phyloP scores from a whole-genome alignment of 1,140 invertebrate genomes.

The Gerris buenoi region DNA sequence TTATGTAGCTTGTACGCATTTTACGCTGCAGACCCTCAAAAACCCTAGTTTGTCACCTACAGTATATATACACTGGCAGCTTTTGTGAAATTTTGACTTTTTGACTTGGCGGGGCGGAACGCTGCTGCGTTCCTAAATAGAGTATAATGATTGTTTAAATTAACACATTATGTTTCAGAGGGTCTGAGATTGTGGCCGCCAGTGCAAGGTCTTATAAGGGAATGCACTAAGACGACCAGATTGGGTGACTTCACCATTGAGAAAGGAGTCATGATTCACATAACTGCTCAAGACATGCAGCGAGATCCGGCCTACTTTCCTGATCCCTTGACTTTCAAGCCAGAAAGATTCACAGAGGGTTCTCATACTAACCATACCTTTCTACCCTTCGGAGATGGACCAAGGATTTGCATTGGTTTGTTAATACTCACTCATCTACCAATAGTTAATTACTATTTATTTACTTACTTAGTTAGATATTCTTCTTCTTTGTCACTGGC shows the following conservation, averaged over 20 bases:
- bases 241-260: slow-evolving; percentile 22
- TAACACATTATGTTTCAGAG: not conserved
- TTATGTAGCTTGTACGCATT: too few species aligned
- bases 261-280: slow-evolving; percentile 26
- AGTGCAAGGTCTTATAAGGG: not conserved
- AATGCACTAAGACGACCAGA: not conserved
- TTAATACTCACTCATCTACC: too few species aligned
- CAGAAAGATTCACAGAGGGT: slow-evolving; percentile 29
- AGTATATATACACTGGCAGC: too few species aligned
- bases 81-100: too few species aligned
- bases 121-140: too few species aligned
- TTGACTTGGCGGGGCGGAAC: too few species aligned
- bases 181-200: not conserved
- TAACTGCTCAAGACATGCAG: slow-evolving; percentile 32
- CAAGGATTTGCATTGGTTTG: slow-evolving; percentile 42
- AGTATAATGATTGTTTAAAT: too few species aligned
- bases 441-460: too few species aligned
- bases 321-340: slow-evolving; percentile 29
- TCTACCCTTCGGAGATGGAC: slow-evolving; percentile 43
- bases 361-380: slow-evolving; percentile 23
- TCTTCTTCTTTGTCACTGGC: too few species aligned
- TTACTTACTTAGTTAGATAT: too few species aligned
- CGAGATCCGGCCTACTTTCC: slow-evolving; percentile 27
- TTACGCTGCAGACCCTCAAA: too few species aligned
- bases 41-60: too few species aligned